Evolutionary conservation across 2,888 invertebrate species (phyloP).

Genomic region (Athetis lepigone): DNA sequence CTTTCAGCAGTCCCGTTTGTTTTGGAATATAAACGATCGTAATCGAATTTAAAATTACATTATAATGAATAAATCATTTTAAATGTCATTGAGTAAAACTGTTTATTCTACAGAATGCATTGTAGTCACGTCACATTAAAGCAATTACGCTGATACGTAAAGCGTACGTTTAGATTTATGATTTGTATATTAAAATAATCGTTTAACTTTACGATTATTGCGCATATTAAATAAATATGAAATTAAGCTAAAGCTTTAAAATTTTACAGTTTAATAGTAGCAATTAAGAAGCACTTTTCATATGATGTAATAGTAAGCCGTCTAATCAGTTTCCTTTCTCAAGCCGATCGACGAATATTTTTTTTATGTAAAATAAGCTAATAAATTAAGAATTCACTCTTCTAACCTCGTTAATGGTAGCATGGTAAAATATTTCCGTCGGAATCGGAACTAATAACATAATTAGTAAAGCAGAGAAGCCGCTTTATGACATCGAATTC

Average conservation of each 20-base stretch:
- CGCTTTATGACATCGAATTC: conserved; percentile 55
- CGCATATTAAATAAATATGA: conserved; percentile 29
- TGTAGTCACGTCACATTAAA: conserved; percentile 16
- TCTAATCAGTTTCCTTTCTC: conserved; percentile 34
- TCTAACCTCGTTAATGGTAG: conserved; percentile 36
- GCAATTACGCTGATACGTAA: conserved; percentile 8
- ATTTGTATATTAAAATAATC: conserved; percentile 32
- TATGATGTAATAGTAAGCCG: conserved; percentile 19
- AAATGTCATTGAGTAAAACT: conserved; percentile 33
- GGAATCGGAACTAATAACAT: conserved; percentile 37
- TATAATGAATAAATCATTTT: conserved; percentile 59
- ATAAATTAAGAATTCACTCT: conserved; percentile 32
- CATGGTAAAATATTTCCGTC: conserved; percentile 38
- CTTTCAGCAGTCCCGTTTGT: conserved; percentile 67
- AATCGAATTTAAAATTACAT: conserved; percentile 63
- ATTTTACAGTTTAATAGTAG: conserved; percentile 32
- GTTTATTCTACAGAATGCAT: conserved; percentile 6
- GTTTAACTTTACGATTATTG: conserved; percentile 29
- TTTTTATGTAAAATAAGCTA: conserved; percentile 43
- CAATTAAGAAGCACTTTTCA: conserved; percentile 31
- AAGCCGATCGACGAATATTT: conserved; percentile 28
- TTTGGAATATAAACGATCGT: conserved; percentile 55
- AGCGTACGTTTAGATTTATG: conserved; percentile 18
- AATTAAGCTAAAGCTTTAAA: conserved; percentile 24
- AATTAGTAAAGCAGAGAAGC: conserved; percentile 42